Base-by-base conservation (phyloP, 2,113 vertebrate genomes). In the Poeciliopsis prolifica region DNA sequence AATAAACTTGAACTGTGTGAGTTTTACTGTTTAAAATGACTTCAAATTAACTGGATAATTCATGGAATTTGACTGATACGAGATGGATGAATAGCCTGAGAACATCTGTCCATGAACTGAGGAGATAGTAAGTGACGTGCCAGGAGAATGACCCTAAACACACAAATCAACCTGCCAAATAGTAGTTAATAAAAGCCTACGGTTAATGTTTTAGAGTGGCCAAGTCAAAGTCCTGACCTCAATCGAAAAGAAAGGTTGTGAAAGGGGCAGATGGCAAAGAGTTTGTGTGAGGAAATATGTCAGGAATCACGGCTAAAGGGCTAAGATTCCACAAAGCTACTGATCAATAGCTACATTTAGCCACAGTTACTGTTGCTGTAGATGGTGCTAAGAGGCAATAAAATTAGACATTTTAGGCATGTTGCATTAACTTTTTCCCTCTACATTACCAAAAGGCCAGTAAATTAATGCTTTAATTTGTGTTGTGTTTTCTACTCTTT, bases 91-190 rank as follows among this genome's bases (percentile, higher is more conserved):
- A 65, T n/a, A 37, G 15, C 64, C 64, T 44, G 17, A 19, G 42
- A 17, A 22, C n/a, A 68, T 30, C 26, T 68, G 66, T 51, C 14
- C 42, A 22, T 68, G 22, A 65, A 7, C 33, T 26, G 15, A 66
- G 4, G 29, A 19, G 17, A 26, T 31, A 31, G 64, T n/a, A 26
- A n/a, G 64, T 40, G n/a, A 65, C 5, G n/a, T 35, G 26, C n/a
- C 12, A 26, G 40, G 65, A 66, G n/a, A 42, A 28, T 66, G 35
- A 66, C 65, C 65, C 14, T 24, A 58, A 69, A 33, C 29, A 69
- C 48, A 69, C 68, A 54, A 31, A 29, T n/a, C 26, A 17, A 15
- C 51, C 48, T 14, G 19, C 26, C 14, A 68, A 64, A 64, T 19
- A 48, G 29, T 15, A 7, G 42, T 9, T 67, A 42, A 67, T 37